phyloP scores from a whole-genome alignment of 1,140 invertebrate genomes.

The Scylla paramamosain region DNA sequence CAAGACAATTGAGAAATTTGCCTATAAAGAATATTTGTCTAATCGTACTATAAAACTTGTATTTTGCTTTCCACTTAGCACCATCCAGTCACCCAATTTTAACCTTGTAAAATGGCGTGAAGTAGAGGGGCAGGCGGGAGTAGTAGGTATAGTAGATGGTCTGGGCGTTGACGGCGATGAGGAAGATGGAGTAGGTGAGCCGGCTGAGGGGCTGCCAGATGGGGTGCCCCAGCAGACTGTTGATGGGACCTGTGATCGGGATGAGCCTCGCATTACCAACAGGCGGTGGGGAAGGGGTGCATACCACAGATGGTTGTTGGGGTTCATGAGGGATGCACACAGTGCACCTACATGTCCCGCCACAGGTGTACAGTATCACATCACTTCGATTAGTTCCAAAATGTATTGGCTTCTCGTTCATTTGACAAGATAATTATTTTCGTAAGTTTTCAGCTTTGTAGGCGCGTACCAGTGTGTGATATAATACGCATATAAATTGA shows the following conservation, averaged over 20 bases:
- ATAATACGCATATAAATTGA: no score
- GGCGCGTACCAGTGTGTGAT: no score
- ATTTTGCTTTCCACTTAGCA: no score
- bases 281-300: neutral
- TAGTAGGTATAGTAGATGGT: neutral
- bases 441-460: no score
- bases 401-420: no score
- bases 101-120: constrained; percentile 43
- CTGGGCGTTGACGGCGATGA: constrained; percentile 85
- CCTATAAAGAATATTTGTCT: no score
- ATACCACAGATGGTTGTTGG: neutral
- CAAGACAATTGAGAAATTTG: no score
- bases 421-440: no score
- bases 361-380: no score
- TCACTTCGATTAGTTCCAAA: no score
- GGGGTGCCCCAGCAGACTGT: constrained; percentile 88
- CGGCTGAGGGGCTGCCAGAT: constrained; percentile 91
- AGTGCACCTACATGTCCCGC: neutral
- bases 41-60: no score
- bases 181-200: constrained; percentile 94
- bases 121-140: constrained; percentile 15
- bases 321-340: neutral
- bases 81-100: no score
- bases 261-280: neutral
- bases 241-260: constrained; percentile 81